A percentile compares a stretch with the other conserved stretches of the same genome.
Evolutionary conservation across 1,140 invertebrate species (phyloP).

Genomic region (Conus ventricosus): DNA sequence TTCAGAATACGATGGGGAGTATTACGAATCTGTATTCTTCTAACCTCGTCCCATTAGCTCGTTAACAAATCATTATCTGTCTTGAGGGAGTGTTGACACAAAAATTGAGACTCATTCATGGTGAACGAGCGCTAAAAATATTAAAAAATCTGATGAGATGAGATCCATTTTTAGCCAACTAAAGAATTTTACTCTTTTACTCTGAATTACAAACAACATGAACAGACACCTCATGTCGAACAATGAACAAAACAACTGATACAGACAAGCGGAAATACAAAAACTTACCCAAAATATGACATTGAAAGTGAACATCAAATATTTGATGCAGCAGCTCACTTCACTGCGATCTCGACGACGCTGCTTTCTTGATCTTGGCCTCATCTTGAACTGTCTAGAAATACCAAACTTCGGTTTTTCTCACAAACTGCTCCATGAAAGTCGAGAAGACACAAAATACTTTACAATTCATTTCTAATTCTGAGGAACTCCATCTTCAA

Average conservation of each 20-base stretch:
- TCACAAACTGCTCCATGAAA: background rate
- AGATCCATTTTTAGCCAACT: background rate
- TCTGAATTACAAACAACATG: too few species aligned
- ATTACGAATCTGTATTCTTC: too few species aligned
- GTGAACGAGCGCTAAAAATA: conserved; percentile 20
- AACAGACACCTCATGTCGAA: too few species aligned
- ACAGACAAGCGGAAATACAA: background rate
- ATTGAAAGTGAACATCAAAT: conserved; percentile 97
- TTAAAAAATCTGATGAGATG: background rate
- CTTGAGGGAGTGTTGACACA: too few species aligned
- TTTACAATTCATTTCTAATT: conserved; percentile 10
- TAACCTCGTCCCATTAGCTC: too few species aligned
- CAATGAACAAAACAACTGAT: too few species aligned
- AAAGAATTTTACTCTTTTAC: too few species aligned
- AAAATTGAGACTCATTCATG: background rate
- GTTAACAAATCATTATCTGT: too few species aligned
- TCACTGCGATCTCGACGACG: conserved; percentile 77
- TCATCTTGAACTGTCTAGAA: background rate
- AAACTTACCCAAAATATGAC: conserved; percentile 95
- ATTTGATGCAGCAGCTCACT: conserved; percentile 97
- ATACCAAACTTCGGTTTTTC: background rate
- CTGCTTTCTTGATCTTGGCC: conserved; percentile 47
- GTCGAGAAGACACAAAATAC: background rate
- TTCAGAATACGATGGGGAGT: too few species aligned
- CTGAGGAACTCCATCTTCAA: background rate